Base-by-base conservation (phyloP, 2,888 invertebrate genomes). In the Mesodorylaimus sp. region DNA sequence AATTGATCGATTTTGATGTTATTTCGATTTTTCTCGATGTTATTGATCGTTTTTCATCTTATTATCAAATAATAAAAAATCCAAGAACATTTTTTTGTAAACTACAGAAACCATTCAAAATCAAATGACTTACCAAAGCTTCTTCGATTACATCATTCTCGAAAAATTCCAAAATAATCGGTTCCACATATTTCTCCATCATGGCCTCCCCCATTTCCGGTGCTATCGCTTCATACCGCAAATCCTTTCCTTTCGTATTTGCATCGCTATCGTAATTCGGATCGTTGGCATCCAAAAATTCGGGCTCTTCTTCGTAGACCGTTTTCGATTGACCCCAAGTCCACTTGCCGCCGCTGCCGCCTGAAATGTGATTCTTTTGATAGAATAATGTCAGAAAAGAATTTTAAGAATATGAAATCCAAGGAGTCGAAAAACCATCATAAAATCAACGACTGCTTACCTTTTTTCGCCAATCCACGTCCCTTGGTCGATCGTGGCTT, bases 291-390 rank as follows among this genome's bases (percentile, higher is more conserved):
- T 83, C 83, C 45, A 70, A 59, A 42, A 47, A 37, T 51, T 61
- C 60, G 0, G 54, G 53, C 54, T 69, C 68, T 41, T 60, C 55
- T 60, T n/a, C n/a, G n/a, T n/a, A n/a, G n/a, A n/a, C n/a, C n/a
- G n/a, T n/a, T n/a, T 66, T 66, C 39, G 81, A 81, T n/a, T 77
- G 74, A 3, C 88, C 88, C 87, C 88, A 89, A 0, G 85, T 84
- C 0, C 87, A 87, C 68, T 88, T 88, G 39, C 88, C 87, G 10
- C 88, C 88, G 27, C 81, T 87, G 46, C 88, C 88, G 48, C 83
- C 82, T 80, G 64, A 10, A 57, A 57, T n/a, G n/a, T n/a, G n/a
- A n/a, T n/a, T n/a, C n/a, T n/a, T n/a, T n/a, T n/a, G n/a, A n/a
- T n/a, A n/a, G n/a, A 48, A 13, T 13, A 7, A n/a, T n/a, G n/a